Evolutionary conservation across 2,797 vertebrate species (phyloP), one percentile per base, ranked within the genome.

Genomic region (Arnoldichthys spilopterus): DNA sequence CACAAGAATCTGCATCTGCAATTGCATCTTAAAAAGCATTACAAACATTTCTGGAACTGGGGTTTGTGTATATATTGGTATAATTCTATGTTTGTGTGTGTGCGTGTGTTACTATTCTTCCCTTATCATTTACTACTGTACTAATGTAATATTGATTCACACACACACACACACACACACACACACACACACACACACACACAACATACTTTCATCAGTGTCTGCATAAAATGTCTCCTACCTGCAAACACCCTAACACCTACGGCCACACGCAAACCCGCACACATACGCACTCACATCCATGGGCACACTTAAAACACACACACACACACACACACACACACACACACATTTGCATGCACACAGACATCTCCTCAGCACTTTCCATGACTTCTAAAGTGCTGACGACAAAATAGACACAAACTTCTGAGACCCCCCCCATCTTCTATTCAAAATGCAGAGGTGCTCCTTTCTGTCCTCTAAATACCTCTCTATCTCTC

Each of bases 311-410:
- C 47, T 53, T 34, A 56, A 32, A 61, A 76, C 53, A 67, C 16
- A 28, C 26, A 49, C 24, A 30, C 53, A 37, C 45, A 59, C 6
- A 8, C 12, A 77, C 18, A 24, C 58, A 76, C 20, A 70, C 37
- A 72, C 16, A 78, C 13, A 24, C 15, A 4, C 20, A 76, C 16
- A 77, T 26, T 71, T 18, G 66, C 45, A 69, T 37, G 70, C 74
- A 47, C 59, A 77, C 59, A 79, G 72, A 76, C 56, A 76, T 43
- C 76, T 51, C 59, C 83, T 79, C 79, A 81, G 59, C 53, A 70
- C 78, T 76, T 74, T 70, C 54, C 74, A 28, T 79, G 72, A 62
- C 67, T 81, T 74, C 64, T 72, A 76, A 82, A 79, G 63, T 82
- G 75, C 80, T 82, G 80, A 82, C 47, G 45, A 72, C 51, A 59